Evolutionary conservation across 2,113 vertebrate genomes (phyloP), one percentile per base, ranked within the genome.

Genomic region (Urocitellus parryii): DNA sequence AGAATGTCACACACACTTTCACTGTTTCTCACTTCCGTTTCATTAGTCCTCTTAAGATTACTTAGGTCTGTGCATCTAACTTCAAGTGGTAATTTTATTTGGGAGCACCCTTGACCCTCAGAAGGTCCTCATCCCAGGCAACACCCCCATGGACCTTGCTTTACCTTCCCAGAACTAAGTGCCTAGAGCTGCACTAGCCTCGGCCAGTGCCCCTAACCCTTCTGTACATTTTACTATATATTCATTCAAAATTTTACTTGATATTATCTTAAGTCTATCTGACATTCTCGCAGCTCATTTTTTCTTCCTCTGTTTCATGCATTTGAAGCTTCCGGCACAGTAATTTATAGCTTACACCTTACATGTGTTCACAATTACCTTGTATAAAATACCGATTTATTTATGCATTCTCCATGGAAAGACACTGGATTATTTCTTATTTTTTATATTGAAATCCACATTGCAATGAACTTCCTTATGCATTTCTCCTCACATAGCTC

Each of bases 201-300:
- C 0, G 25, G n/a, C 14, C 24, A 58, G 14, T 37, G 32, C 20
- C 34, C 25, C 27, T 10, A 56, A 29, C 0, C 2, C 9, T 32
- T 68, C n/a, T 29, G 9, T 1, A 22, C 22, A 72, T 17, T 84
- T 92, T 9, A 32, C 4, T 22, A 25, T 17, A 7, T 53, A 16
- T 65, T 63, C 53, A 25, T 76, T 67, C 27, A 56, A 51, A 73
- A 34, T 63, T 45, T 37, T n/a, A 3, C 37, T 51, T 53, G 17
- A 10, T n/a, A 24, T 22, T 56, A 4, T 22, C 27, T 22, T 34
- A 56, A 22, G 18, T 63, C 16, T 18, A 7, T 73, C 27, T 51
- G 45, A 34, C 37, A 29, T 68, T 78, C 25, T 42, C 13, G 61
- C 1, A 39, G 14, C n/a, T 58, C 42, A 17, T 1, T 45, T 76